Evolutionary conservation across 2,888 invertebrate species (phyloP), one percentile per base, ranked within the genome.

Genomic region (Abrostola tripartita): DNA sequence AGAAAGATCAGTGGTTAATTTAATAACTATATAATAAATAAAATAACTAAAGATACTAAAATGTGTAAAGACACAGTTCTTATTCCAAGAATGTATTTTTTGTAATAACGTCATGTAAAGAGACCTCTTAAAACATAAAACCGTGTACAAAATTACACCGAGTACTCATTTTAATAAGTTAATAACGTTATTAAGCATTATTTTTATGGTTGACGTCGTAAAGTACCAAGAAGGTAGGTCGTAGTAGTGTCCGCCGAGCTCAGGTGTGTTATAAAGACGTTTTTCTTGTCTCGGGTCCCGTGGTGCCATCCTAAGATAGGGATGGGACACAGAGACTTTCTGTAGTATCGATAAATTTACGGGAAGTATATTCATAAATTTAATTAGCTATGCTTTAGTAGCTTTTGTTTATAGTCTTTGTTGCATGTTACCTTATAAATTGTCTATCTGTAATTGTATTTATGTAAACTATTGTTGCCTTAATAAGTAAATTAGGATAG

Each of bases 221-320:
- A 85, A 92, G 88, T 87, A 90, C 87, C 91, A 89, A 90, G 80
- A 81, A 12, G 37, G 61, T 68, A 5, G 51, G 76, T 77, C 78
- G 80, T 54, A 36, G 79, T 84, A 83, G 56, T 76, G 83, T 82
- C 81, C 78, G 81, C 61, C 68, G 86, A 78, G 82, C 90, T 85
- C 93, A 93, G 93, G 93, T 93, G 93, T 83, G 87, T 88, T 87
- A 86, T 88, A 85, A 89, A 91, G 92, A 92, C 90, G 89, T 92
- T 92, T 93, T 93, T 92, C 93, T 92, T 90, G 88, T 88, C 85
- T 82, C 85, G 74, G 79, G 83, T 79, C 81, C 82, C 80, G 76
- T 76, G 68, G 79, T 80, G 84, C 79, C 81, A 72, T 82, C 84
- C 82, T 78, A 71, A 55, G 9, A 14, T 86, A 90, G 88, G 67